phyloP scores from a whole-genome alignment of 2,797 vertebrate species.

The Hozukius guyotensis region DNA sequence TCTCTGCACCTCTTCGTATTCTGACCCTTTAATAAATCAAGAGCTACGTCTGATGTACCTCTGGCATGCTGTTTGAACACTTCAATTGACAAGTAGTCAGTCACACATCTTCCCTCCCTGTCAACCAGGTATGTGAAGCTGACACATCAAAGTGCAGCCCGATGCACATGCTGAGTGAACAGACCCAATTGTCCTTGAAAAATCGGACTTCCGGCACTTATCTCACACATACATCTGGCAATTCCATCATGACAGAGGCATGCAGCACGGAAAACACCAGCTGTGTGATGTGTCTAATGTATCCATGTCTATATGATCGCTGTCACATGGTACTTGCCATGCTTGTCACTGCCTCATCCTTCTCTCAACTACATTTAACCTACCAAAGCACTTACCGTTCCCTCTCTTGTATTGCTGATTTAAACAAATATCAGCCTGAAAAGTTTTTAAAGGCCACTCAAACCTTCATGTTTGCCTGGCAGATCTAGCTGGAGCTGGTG shows the following conservation, averaged over 20 bases:
- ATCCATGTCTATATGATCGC: slow-evolving; percentile 14
- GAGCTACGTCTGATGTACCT: slow-evolving; percentile 6
- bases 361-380: slow-evolving; percentile 26
- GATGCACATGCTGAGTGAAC: slow-evolving; percentile 20
- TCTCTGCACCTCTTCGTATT: background rate
- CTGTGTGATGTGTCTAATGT: slow-evolving; percentile 36
- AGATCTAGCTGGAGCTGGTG: slow-evolving; percentile 30
- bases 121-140: slow-evolving; percentile 36
- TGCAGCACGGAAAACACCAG: slow-evolving; percentile 28
- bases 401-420: slow-evolving; percentile 15
- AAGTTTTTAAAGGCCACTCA: slow-evolving; percentile 20
- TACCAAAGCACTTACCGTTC: slow-evolving; percentile 6
- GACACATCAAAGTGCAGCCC: slow-evolving; percentile 49
- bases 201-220: slow-evolving; percentile 32
- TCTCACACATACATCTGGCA: slow-evolving; percentile 54
- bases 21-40: background rate
- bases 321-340: slow-evolving; percentile 4
- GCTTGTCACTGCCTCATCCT: background rate
- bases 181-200: slow-evolving; percentile 43
- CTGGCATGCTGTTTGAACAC: slow-evolving; percentile 26
- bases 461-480: slow-evolving; percentile 37
- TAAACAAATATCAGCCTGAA: slow-evolving; percentile 34
- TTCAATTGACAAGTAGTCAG: slow-evolving; percentile 25
- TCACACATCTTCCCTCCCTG: slow-evolving; percentile 22
- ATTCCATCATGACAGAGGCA: slow-evolving; percentile 61